Evolutionary conservation across 2,797 vertebrate species (phyloP).

Genomic region (Gambelia wislizenii): DNA sequence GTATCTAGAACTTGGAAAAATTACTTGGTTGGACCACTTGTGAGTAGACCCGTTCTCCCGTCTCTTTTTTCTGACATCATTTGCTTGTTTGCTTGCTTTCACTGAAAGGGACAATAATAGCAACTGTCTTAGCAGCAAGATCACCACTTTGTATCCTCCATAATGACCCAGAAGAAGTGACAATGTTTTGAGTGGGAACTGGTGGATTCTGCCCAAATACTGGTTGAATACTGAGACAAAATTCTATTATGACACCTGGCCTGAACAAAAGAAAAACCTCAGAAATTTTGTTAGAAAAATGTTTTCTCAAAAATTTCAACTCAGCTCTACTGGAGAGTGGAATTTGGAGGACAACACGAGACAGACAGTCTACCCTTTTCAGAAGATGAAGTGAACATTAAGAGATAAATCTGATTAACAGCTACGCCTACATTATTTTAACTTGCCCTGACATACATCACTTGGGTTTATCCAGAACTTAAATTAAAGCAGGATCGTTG

Average conservation of each 20-base stretch:
- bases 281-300: not conserved
- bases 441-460: slow-evolving; percentile 21
- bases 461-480: not conserved
- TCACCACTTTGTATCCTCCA: not conserved
- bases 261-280: not conserved
- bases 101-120: not conserved
- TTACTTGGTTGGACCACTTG: too few relatives aligned
- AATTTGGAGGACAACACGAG: not conserved
- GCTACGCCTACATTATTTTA: not conserved
- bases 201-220: too few relatives aligned
- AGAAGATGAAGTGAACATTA: slow-evolving; percentile 21
- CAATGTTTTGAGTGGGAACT: too few relatives aligned
- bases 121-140: not conserved
- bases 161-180: too few relatives aligned
- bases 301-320: not conserved
- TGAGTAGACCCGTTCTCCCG: too few relatives aligned
- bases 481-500: not conserved
- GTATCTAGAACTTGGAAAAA: too few relatives aligned
- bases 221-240: not conserved
- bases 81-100: not conserved
- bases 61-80: too few relatives aligned
- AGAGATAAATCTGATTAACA: slow-evolving; percentile 35
- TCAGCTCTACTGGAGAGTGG: not conserved
- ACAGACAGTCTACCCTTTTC: not conserved
- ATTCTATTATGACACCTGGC: too few relatives aligned